Evolutionary conservation across 2,113 vertebrate genomes (phyloP), one percentile per base, ranked within the genome.

Genomic region (Microcebus murinus): DNA sequence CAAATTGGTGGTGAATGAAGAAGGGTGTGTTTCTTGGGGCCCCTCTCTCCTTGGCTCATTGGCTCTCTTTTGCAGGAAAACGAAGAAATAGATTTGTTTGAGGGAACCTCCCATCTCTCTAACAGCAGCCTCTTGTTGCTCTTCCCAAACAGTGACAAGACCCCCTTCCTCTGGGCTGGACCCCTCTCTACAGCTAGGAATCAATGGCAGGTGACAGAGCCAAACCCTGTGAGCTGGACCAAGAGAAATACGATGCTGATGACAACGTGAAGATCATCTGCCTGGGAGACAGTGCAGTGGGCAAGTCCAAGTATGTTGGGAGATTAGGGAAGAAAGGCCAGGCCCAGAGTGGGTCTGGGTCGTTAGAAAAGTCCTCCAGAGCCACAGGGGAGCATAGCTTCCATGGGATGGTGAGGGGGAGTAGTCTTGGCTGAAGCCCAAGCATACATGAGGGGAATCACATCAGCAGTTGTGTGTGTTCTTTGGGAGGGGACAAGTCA

Each of bases 181-280:
- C 59, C 34, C 55, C 39, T 52, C 63, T 79, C 65, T 52, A 34
- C 76, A 42, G 25, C 67, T 57, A 21, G 50, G 50, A 80, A 57
- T 82, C 68, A 21, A 99, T 99, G 99, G 99, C 99, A 14, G 84
- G 95, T 15, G 98, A 99, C 50, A 94, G 36, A 52, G 83, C 95
- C 74, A 93, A 71, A 50, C 95, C 98, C n/a, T 48, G 17, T 20
- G 92, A 96, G 34, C 93, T 99, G 97, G 99, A 99, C 92, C 99
- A 98, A 48, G 98, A 98, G 29, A 99, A 99, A 87, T 99, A 99
- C 15, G 99, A 99, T 42, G 97, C 98, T 0, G 99, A 99, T n/a
- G 99, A 99, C 89, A 98, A 98, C 3, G 99, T 99, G 97, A 99
- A 99, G 98, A 99, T 99, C 97, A 99, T 99, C 98, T 99, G 99